phyloP scores from a whole-genome alignment of 2,113 vertebrate genomes.

The Numenius arquata region DNA sequence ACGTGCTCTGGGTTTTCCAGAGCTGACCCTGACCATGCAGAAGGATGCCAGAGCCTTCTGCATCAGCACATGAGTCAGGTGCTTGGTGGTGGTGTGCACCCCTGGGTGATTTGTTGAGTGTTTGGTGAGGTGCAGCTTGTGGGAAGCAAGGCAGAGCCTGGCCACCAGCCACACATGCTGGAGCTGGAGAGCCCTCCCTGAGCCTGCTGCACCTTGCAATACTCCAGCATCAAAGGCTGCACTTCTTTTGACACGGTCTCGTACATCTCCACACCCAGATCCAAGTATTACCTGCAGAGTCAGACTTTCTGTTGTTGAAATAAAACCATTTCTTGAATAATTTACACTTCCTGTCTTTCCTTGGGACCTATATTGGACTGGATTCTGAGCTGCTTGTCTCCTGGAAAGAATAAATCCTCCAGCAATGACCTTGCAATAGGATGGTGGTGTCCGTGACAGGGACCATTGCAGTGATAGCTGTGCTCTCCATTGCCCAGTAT shows the following conservation, averaged over 20 bases:
- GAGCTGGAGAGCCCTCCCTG: neutral
- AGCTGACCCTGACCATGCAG: neutral
- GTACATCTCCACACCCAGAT: neutral
- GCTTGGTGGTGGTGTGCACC: neutral
- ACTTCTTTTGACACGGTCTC: neutral
- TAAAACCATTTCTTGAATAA: neutral
- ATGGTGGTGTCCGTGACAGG: rapidly evolving
- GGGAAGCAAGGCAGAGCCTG: neutral
- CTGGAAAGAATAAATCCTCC: neutral
- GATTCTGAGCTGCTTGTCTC: neutral
- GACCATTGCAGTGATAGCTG: rapidly evolving
- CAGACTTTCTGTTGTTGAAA: neutral
- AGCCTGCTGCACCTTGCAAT: neutral
- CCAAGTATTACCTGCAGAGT: neutral
- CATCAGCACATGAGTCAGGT: neutral
- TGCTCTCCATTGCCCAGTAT: neutral
- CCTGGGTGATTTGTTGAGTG: neutral
- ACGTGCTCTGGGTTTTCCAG: neutral
- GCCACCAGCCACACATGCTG: neutral
- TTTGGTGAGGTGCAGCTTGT: neutral
- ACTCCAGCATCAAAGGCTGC: neutral
- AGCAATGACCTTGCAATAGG: neutral
- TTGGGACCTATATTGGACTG: neutral
- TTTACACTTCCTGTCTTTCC: neutral
- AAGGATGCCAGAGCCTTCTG: neutral